Conservation (phyloP, 2,888 invertebrate genomes). For the Oscheius myriophilus region DNA sequence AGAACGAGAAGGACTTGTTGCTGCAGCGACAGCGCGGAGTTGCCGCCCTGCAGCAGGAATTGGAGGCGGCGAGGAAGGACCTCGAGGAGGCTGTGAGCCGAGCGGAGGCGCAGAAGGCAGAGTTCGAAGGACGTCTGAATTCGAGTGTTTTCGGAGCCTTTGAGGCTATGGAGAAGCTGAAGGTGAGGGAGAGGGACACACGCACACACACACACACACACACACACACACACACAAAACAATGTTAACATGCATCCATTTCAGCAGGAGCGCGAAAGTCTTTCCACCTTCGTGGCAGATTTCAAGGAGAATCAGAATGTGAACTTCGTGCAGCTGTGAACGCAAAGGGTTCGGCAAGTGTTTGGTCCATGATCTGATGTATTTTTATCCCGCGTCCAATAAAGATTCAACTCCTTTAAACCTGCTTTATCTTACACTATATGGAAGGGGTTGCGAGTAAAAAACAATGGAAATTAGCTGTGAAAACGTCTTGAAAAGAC, state of each 20-base stretch:
- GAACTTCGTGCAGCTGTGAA: too few species aligned
- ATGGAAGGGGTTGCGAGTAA: too few species aligned
- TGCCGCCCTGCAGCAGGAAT: constrained; percentile 1
- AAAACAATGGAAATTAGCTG: too few species aligned
- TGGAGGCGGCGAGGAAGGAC: background rate
- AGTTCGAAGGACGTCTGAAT: constrained; percentile 3
- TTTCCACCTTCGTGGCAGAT: background rate
- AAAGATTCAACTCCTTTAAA: too few species aligned
- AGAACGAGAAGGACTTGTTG: constrained; percentile 12
- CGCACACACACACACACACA: background rate
- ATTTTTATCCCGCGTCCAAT: too few species aligned
- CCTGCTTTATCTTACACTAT: too few species aligned
- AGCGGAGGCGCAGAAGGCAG: constrained; percentile 4
- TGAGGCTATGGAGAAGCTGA: background rate
- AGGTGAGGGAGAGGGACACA: too few species aligned
- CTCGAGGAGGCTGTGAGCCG: constrained; percentile 1
- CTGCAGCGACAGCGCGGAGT: constrained; percentile 3
- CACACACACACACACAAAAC: background rate
- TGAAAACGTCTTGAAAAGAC: too few species aligned
- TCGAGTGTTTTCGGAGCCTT: background rate
- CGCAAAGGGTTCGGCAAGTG: too few species aligned
- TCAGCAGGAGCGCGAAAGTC: constrained; percentile 1
- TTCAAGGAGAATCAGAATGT: too few species aligned
- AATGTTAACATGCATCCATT: background rate
- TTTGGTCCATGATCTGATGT: too few species aligned